A percentile compares a stretch with the other conserved stretches of the same genome.
Evolutionary conservation across 1,140 invertebrate genomes (phyloP).

Genomic region (Zelostemma sp.): DNA sequence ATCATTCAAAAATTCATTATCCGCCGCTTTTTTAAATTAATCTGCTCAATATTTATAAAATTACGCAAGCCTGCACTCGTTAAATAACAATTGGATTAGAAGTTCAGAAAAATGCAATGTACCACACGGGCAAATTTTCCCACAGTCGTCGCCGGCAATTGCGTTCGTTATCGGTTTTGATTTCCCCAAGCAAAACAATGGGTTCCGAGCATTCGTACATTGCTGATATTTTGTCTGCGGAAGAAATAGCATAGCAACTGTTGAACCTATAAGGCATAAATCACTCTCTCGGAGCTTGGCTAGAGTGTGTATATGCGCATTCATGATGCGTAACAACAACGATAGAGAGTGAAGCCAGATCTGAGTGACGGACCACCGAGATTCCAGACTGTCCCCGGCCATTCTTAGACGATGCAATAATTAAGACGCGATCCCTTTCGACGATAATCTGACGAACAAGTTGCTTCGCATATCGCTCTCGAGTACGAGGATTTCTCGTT

Average conservation of each 20-base stretch:
- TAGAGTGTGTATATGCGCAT: not conserved
- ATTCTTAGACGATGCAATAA: constrained; percentile 47
- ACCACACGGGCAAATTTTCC: too few relatives aligned
- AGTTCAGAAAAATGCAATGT: too few relatives aligned
- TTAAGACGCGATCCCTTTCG: constrained; percentile 49
- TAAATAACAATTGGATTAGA: too few relatives aligned
- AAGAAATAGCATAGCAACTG: not conserved
- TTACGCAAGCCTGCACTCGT: not conserved
- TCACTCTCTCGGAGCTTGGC: constrained; percentile 20
- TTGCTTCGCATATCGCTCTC: constrained; percentile 27
- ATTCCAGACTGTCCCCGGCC: not conserved
- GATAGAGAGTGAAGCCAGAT: not conserved
- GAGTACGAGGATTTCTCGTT: not conserved
- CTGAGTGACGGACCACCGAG: not conserved
- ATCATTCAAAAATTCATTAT: constrained; percentile 6
- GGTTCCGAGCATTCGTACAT: constrained; percentile 47
- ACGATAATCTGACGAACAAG: constrained; percentile 56
- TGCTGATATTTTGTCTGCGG: constrained; percentile 61
- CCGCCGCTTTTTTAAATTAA: too few relatives aligned
- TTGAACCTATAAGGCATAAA: constrained; percentile 35
- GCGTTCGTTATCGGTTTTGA: constrained; percentile 6
- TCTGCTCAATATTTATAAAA: constrained; percentile 4
- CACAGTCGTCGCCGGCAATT: not conserved
- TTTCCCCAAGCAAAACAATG: constrained; percentile 34
- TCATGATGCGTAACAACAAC: not conserved